Evolutionary conservation across 2,888 invertebrate species (phyloP), one percentile per base, ranked within the genome.

Genomic region (Diabrotica balteata): DNA sequence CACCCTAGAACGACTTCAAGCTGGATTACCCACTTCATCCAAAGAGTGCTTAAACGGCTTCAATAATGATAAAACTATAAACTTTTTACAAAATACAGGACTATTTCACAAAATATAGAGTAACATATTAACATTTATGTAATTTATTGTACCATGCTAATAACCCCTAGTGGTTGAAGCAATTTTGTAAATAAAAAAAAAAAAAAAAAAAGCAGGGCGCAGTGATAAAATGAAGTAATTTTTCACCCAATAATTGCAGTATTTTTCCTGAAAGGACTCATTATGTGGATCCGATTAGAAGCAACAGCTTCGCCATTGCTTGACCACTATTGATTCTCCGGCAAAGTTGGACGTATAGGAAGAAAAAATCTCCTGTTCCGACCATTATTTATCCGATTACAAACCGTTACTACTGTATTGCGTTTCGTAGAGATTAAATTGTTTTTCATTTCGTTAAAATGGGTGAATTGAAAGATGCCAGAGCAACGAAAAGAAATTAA

Each of bases 281-380:
- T 78, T 78, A 78, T 77, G 77, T 75, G 78, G 73, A 77, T 78
- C 75, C 74, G 75, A 79, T 79, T 78, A 77, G 73, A 71, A 74
- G 76, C 76, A 76, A 75, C 76, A 76, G 76, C 74, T 71, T 72
- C 63, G 66, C 68, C 61, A 63, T 70, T 68, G 68, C 70, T 74
- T 73, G 75, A 76, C 75, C 76, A 72, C 73, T 73, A 78, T 77
- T 73, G 77, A 78, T 76, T 76, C 73, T 71, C 69, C 62, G 58
- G 63, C 64, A 69, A 66, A 64, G 61, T 64, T 68, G 73, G 74
- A 72, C 75, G 73, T 70, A 63, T 45, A 59, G 65, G 71, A 73
- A 77, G 77, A 77, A 77, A n/a, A 77, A 76, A 77, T 77, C 72
- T 66, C 73, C 68, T 69, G 55, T 72, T 67, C 68, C 69, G 63